A percentile compares a stretch with the other conserved stretches of the same genome.
These are phyloP conservation scores for Sebastes iracundus DNA, from an alignment of 2,797 vertebrate species.

Conservation along the genomic window DNA sequence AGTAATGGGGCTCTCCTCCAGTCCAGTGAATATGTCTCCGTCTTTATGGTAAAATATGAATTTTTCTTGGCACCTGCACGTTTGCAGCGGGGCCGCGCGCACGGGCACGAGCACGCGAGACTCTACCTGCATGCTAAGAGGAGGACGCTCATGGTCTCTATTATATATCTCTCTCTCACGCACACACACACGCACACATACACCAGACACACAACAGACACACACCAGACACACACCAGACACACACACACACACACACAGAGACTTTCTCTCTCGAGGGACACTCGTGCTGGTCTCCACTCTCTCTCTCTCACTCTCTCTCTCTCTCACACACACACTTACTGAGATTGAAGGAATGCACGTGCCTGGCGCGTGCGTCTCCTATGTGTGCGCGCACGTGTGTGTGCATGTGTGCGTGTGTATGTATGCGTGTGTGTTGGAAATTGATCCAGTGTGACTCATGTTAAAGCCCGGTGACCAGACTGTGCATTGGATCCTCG, in stretches of 20 bases:
- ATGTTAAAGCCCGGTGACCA: constrained; percentile 62
- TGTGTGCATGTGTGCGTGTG: background rate
- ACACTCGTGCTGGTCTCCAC: constrained; percentile 28
- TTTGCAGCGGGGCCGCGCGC: constrained; percentile 35
- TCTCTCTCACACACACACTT: background rate
- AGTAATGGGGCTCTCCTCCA: constrained; percentile 67
- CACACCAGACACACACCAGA: too few species aligned
- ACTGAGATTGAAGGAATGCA: constrained; percentile 9
- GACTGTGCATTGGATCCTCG: constrained; percentile 56
- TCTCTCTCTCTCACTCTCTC: background rate
- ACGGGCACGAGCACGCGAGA: constrained; percentile 28
- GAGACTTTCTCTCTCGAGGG: constrained; percentile 44
- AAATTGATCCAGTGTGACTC: constrained; percentile 71
- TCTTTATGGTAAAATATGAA: constrained; percentile 63
- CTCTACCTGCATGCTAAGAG: constrained; percentile 73
- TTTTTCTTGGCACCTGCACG: constrained; percentile 65
- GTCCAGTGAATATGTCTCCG: constrained; percentile 68
- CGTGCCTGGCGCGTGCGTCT: constrained; percentile 26
- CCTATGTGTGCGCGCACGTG: background rate
- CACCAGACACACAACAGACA: background rate
- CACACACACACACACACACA: background rate
- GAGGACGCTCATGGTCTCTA: constrained; percentile 24
- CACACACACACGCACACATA: background rate
- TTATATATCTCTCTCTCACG: background rate
- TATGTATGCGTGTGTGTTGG: background rate